Conservation (phyloP, 30 jellyfish, hydroid and myxozoan genomes). For the Pelagia noctiluca region DNA sequence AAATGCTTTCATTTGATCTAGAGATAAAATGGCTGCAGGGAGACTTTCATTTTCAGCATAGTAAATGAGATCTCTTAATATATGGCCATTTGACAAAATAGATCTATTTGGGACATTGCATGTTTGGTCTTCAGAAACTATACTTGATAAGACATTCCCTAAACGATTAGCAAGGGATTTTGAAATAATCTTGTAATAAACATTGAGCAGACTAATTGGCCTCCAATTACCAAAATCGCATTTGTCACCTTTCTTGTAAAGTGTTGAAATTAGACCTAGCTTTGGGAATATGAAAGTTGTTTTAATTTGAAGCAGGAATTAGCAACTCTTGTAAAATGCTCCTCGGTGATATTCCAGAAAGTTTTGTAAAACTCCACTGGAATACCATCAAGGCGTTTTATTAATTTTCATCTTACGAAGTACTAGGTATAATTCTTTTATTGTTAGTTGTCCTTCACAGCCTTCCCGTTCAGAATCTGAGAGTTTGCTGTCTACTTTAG, state of each 20-base stretch:
- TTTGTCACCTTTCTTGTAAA: constrained; percentile 23
- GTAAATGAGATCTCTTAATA: constrained; percentile 21
- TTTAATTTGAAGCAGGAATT: neutral
- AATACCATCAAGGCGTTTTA: constrained; percentile 1
- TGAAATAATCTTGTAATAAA: constrained; percentile 36
- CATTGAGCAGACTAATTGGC: constrained; percentile 55
- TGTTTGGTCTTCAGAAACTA: constrained; percentile 34
- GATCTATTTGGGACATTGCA: constrained; percentile 44
- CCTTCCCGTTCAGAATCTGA: neutral
- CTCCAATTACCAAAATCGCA: constrained; percentile 45
- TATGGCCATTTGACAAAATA: constrained; percentile 20
- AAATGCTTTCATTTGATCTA: constrained; percentile 55
- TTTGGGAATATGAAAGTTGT: neutral
- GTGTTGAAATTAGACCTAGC: constrained; percentile 12
- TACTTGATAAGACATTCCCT: neutral
- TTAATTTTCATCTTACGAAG: neutral
- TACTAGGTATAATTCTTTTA: neutral
- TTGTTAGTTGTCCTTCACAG: neutral
- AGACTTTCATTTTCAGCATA: constrained; percentile 33
- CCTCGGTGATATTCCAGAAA: neutral
- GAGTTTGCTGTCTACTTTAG: neutral
- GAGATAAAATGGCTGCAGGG: constrained; percentile 1
- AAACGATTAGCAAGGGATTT: constrained; percentile 51
- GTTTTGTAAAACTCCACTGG: neutral
- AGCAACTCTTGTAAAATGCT: neutral